Percentiles rank a stretch among this genome's conserved stretches.
phyloP scores from a whole-genome alignment of 35 echinoderm and acorn worm species.

The Antedon bifida region DNA sequence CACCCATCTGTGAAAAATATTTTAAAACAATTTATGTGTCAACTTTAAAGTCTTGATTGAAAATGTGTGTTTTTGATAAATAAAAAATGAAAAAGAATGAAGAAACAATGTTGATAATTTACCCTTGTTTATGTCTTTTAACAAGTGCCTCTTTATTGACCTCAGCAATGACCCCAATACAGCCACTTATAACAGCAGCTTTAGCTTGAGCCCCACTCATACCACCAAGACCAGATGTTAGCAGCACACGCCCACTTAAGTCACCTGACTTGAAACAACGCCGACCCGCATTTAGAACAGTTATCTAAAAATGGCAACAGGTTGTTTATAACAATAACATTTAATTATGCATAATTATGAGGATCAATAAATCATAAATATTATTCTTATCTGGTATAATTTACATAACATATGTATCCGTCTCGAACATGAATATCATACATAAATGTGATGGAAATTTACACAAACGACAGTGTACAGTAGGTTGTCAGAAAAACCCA shows the following conservation, averaged over 20 bases:
- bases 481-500: no score
- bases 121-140: constrained; percentile 90
- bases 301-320: no score
- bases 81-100: no score
- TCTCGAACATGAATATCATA: no score
- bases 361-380: not conserved
- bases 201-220: constrained; percentile 99
- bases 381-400: not conserved
- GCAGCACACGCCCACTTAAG: constrained; percentile 68
- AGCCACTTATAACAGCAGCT: constrained; percentile 82
- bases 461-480: no score
- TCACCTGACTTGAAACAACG: constrained; percentile 66
- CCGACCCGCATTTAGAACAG: constrained; percentile 74
- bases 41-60: not conserved
- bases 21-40: not conserved
- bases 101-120: no score
- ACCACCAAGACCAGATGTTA: constrained; percentile 76
- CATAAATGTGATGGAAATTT: no score
- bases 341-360: not conserved
- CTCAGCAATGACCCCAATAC: constrained; percentile 86
- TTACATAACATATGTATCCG: no score
- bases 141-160: constrained; percentile 66
- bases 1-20: constrained; percentile 55
- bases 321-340: constrained; percentile 2
- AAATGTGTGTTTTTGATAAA: no score